Percentiles rank a stretch among this genome's conserved stretches.
These are phyloP conservation scores for Geotrupes spiniger DNA, from an alignment of 2,888 invertebrate species.

Conservation along the genomic window DNA sequence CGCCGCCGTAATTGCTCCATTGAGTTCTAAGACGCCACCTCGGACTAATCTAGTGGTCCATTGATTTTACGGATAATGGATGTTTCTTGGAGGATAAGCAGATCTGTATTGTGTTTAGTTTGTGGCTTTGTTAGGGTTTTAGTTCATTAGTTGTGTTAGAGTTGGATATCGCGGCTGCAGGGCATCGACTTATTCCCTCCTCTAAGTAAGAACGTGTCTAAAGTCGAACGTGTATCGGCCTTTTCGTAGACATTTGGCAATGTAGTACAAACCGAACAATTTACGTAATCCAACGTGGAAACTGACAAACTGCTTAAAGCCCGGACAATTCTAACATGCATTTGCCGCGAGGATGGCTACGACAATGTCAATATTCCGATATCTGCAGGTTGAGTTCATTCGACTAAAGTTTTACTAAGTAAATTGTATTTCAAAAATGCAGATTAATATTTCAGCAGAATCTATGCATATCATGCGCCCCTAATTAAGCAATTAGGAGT, in stretches of 20 bases:
- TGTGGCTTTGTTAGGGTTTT: slow-evolving; percentile 46
- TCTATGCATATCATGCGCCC: no score
- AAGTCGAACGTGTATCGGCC: not conserved
- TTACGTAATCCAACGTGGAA: not conserved
- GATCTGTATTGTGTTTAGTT: slow-evolving; percentile 49
- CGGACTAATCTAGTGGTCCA: slow-evolving; percentile 48
- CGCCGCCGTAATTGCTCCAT: slow-evolving; percentile 47
- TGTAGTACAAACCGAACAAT: not conserved
- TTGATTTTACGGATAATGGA: slow-evolving; percentile 49
- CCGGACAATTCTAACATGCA: not conserved
- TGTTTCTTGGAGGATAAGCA: slow-evolving; percentile 48
- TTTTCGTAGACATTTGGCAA: not conserved
- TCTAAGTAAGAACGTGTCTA: not conserved
- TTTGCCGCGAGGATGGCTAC: no score
- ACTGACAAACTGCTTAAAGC: not conserved
- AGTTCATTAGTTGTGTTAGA: slow-evolving; percentile 40
- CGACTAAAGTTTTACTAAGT: no score
- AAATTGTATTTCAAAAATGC: no score
- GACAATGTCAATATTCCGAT: no score
- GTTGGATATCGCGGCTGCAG: slow-evolving; percentile 32
- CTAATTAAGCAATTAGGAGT: slow-evolving; percentile 44
- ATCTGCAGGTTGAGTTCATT: no score
- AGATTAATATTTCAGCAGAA: no score
- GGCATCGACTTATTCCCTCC: not conserved
- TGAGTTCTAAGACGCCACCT: slow-evolving; percentile 46